Base-by-base conservation (phyloP, 2,113 vertebrate genomes). In the Nothoprocta perdicaria region DNA sequence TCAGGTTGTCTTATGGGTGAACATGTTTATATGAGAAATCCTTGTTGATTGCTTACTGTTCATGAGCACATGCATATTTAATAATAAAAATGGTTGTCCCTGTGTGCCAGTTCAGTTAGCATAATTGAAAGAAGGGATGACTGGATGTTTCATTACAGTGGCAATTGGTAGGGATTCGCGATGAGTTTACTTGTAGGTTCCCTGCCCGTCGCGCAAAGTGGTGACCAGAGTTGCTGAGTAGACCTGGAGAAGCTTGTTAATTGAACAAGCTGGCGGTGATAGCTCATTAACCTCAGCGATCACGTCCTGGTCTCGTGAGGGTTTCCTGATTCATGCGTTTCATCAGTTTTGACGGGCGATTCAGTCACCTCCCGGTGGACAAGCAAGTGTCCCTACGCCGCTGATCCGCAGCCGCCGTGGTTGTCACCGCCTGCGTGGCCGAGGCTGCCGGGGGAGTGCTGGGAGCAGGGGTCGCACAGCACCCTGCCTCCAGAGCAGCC, bases 231-330 rank as follows among this genome's bases (percentile, higher is more conserved):
- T 63, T 80, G 45, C 69, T 86, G 73, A 83, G 58, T 77, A 31
- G 80, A 76, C 81, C 69, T 75, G 76, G 62, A 33, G 45, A 95
- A 81, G 80, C 68, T 83, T 66, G 52, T 72, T 93, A 88, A 83
- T 80, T 96, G 87, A 89, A 4, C 65, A 88, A 86, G 35, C 80
- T 91, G 21, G 17, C 74, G 80, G 80, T 89, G 48, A 73, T 67
- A 89, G 76, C 82, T 96, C 92, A 65, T 92, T 94, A 91, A 89
- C 94, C 83, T 91, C 80, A 69, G 58, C 79, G 89, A 92, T 92
- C 0, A 9, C 29, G 3, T 3, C 73, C 84, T 72, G 74, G 38
- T 77, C 83, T 86, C 83, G 53, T 0, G 0, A 65, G 40, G 72
- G 57, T 80, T 87, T 46, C n/a, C 55, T 72, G 63, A 87, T 87